phyloP scores from a whole-genome alignment of 2,888 invertebrate genomes.

The Protophormia terraenovae region DNA sequence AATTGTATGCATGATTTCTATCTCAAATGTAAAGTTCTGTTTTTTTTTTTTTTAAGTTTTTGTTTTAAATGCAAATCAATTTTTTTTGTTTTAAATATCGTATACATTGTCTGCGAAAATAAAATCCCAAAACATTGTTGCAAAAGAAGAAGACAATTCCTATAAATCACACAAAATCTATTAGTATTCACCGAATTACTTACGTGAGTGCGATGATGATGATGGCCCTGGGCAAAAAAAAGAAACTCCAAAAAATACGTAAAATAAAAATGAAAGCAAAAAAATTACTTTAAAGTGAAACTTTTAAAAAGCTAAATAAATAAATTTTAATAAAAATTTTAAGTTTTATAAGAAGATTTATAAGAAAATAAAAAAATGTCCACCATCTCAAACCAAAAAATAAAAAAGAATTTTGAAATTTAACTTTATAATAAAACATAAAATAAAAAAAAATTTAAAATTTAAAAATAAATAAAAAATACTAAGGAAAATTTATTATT shows the following conservation, averaged over 20 bases:
- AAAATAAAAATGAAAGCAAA: slow-evolving; percentile 6
- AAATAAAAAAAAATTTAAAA: too few species aligned
- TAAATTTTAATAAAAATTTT: background rate
- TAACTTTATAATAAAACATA: too few species aligned
- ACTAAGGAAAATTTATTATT: too few species aligned
- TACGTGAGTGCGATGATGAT: background rate
- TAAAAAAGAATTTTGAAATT: background rate
- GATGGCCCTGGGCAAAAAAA: background rate
- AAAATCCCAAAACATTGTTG: background rate
- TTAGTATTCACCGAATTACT: slow-evolving; percentile 58
- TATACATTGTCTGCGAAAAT: slow-evolving; percentile 24
- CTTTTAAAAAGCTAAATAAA: slow-evolving; percentile 2
- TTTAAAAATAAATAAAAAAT: too few species aligned
- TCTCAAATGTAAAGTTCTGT: slow-evolving; percentile 16
- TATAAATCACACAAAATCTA: slow-evolving; percentile 57
- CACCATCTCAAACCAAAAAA: background rate
- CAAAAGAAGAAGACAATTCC: slow-evolving; percentile 31
- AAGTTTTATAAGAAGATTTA: background rate
- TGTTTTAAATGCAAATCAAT: slow-evolving; percentile 46
- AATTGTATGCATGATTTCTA: slow-evolving; percentile 46
- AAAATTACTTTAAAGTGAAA: slow-evolving; percentile 34
- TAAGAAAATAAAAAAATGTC: background rate
- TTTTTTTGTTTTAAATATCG: background rate
- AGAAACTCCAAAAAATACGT: slow-evolving; percentile 10
- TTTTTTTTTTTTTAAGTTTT: background rate